Evolutionary conservation across 2,888 invertebrate species (phyloP), one percentile per base, ranked within the genome.

Genomic region (Heliconius sara): DNA sequence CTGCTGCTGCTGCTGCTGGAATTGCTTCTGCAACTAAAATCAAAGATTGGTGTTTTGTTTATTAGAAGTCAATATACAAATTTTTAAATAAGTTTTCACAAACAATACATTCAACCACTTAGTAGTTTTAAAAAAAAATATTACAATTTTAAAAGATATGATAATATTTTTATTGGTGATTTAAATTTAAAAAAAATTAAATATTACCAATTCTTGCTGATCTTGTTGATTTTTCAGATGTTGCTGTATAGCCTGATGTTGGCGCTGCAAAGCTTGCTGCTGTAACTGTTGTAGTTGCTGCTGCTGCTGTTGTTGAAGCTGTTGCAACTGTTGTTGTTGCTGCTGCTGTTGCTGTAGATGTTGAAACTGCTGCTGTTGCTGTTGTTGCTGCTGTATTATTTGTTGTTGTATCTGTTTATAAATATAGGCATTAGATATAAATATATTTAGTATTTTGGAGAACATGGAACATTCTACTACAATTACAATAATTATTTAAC

Each of bases 231-330:
- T 94, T 83, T 96, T 95, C 16, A 96, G 92, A 78, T 96, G 96
- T 82, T 96, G 96, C 79, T 96, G 96, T 83, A 96, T 93, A 79
- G 95, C 96, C 83, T 96, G 96, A 30, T 92, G 92, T 82, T 93
- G 94, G 3, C 81, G 81, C 47, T 60, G 91, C 77, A 79, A 63
- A 43, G 78, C 78, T 68, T 79, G 78, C 47, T 93, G 85, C 83
- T 94, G 94, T 81, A 94, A 85, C 0, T 91, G 93, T 68, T 94
- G 93, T 76, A 90, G 90, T 70, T 91, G 91, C 77, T 89, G 83
- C 80, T 92, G 92, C 65, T 91, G 91, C 80, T 92, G 92, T 66
- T 92, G 92, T 71, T 91, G 91, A 82, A 90, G 91, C 77, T 91
- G 84, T 81, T 91, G 90, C 78, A 90, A 89, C 76, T 90, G 84